phyloP scores from a whole-genome alignment of 2,888 invertebrate genomes.

The Cremastobaeus sp. region DNA sequence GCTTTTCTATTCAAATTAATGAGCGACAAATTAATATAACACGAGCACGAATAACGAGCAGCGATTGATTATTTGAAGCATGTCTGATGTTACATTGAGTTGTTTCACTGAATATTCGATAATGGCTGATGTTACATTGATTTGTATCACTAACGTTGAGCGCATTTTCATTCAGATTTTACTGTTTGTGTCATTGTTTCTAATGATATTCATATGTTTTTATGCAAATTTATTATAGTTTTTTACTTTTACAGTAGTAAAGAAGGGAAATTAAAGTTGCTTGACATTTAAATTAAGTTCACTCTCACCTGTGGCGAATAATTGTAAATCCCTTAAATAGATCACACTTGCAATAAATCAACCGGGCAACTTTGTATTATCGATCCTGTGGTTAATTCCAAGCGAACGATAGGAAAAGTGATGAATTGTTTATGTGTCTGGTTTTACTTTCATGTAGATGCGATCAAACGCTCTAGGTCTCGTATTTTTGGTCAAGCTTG shows the following conservation, averaged over 20 bases:
- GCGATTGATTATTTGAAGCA: conserved; percentile 26
- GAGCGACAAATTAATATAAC: conserved; percentile 13
- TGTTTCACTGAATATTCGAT: no score
- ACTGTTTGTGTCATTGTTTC: no score
- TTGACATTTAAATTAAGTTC: neutral
- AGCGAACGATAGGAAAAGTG: neutral
- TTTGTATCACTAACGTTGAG: conserved; percentile 3
- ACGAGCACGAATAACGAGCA: conserved; percentile 10
- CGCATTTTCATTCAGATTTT: no score
- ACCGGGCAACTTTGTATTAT: neutral
- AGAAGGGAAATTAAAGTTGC: neutral
- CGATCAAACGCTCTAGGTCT: conserved; percentile 2
- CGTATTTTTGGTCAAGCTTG: no score
- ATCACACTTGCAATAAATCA: neutral
- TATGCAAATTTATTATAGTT: no score
- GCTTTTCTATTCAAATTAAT: conserved; percentile 13
- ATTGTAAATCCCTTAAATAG: neutral
- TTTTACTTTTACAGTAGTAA: conserved; percentile 5
- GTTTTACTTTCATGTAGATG: no score
- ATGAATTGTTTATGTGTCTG: conserved; percentile 3
- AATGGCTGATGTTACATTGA: no score
- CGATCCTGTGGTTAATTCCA: neutral
- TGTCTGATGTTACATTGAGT: no score
- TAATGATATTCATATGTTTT: no score
- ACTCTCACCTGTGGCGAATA: no score